A percentile compares a stretch with the other conserved stretches of the same genome.
Conservation (phyloP, 2,113 vertebrate species). For the Pangasianodon hypophthalmus region DNA sequence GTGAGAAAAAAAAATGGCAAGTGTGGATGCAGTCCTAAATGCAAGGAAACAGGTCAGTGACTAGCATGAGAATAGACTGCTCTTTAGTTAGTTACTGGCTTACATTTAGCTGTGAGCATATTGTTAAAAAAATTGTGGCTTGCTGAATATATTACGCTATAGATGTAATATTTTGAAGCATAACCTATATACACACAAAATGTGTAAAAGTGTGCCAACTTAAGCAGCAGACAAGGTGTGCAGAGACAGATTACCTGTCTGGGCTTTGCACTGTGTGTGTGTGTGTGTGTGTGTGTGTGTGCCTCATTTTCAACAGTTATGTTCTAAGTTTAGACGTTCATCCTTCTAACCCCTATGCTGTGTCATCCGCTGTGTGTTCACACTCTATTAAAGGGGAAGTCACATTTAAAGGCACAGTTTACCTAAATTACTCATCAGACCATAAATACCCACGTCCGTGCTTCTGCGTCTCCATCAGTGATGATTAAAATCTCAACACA, state of each 20-base stretch:
- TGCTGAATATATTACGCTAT: background rate
- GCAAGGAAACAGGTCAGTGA: background rate
- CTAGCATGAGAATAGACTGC: background rate
- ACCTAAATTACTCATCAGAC: background rate
- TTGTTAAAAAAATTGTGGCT: background rate
- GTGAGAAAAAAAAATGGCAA: background rate
- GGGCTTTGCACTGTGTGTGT: slow-evolving; percentile 13
- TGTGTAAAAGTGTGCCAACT: background rate
- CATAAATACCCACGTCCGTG: background rate
- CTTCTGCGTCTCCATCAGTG: background rate
- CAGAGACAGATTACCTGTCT: background rate
- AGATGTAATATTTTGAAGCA: background rate
- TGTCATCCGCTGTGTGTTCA: background rate
- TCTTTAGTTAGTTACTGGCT: background rate
- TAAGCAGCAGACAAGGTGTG: background rate
- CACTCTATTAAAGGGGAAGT: slow-evolving; percentile 10
- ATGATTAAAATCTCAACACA: background rate
- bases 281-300: slow-evolving; percentile 36
- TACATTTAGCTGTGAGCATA: background rate
- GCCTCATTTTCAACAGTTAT: background rate
- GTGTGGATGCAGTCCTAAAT: background rate
- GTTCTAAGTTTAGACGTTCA: slow-evolving; percentile 7
- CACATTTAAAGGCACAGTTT: background rate
- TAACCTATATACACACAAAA: background rate
- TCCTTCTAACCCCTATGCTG: slow-evolving; percentile 1